Percentiles rank a stretch among this genome's conserved stretches.
Conservation (phyloP, 2,113 vertebrate species). For the Scatophagus argus region DNA sequence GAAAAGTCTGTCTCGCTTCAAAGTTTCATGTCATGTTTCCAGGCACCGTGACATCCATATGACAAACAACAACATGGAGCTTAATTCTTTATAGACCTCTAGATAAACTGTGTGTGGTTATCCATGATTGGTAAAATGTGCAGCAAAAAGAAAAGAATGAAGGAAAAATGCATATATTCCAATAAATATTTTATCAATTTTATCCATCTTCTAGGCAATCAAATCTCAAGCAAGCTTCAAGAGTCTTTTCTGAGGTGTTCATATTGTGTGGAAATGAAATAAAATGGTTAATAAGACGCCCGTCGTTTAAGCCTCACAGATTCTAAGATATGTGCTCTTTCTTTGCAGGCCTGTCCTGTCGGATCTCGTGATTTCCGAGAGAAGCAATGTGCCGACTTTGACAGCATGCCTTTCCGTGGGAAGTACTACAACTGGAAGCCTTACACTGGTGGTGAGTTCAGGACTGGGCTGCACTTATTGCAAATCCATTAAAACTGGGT, state of each 20-base stretch:
- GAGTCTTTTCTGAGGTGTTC: no score
- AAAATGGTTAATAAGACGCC: no score
- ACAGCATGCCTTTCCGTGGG: slow-evolving; percentile 96
- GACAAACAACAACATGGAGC: not conserved
- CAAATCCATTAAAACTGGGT: not conserved
- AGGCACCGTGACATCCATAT: not conserved
- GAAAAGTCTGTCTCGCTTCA: not conserved
- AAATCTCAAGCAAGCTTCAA: no score
- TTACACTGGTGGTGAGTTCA: slow-evolving; percentile 93
- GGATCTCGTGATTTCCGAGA: slow-evolving; percentile 96
- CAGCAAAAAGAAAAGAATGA: not conserved
- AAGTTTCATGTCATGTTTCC: not conserved
- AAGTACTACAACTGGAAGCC: slow-evolving; percentile 99
- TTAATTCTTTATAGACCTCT: no score
- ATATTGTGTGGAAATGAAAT: no score
- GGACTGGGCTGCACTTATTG: not conserved
- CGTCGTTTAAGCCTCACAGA: no score
- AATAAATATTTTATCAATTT: no score
- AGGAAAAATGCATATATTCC: no score
- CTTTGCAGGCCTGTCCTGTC: slow-evolving; percentile 87
- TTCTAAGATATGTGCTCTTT: slow-evolving; percentile 18
- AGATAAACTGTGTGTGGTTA: not conserved
- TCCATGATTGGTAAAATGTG: not conserved
- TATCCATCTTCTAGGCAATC: no score
- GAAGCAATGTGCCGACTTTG: slow-evolving; percentile 98